phyloP scores from a whole-genome alignment of 2,113 vertebrate species.

The Thryonomys swinderianus region DNA sequence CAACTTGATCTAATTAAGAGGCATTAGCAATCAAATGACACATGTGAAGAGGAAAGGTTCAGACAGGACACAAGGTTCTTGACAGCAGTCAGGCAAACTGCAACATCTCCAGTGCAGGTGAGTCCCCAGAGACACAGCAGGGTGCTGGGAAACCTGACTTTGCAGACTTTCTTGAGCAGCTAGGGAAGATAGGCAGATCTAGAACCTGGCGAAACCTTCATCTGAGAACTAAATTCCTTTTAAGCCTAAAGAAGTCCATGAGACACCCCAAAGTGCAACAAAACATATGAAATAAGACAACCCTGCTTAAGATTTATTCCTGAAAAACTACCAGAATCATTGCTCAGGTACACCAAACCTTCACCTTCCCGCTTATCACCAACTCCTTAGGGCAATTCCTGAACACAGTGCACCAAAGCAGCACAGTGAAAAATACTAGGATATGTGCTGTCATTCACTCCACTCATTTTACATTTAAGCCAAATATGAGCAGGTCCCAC shows the following conservation, averaged over 20 bases:
- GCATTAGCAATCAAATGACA: neutral
- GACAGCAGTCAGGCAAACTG: neutral
- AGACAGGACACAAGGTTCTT: neutral
- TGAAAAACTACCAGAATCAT: neutral
- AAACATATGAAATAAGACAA: neutral
- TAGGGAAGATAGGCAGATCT: neutral
- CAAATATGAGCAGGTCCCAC: neutral
- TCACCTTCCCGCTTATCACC: neutral
- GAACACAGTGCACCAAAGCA: neutral
- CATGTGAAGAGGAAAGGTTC: neutral
- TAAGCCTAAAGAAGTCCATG: neutral
- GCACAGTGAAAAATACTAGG: neutral
- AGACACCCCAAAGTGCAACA: neutral
- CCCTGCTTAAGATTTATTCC: neutral
- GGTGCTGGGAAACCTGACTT: neutral
- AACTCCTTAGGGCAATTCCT: neutral
- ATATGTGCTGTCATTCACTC: neutral
- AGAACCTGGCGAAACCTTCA: neutral
- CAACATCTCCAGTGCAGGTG: neutral
- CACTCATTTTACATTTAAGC: neutral
- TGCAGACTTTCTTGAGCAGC: neutral
- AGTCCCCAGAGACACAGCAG: neutral
- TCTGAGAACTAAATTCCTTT: neutral
- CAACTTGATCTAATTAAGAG: constrained; percentile 51
- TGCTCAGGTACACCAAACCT: neutral